Conservation (phyloP, 2,797 vertebrate species). For the Argyrosomus regius region DNA sequence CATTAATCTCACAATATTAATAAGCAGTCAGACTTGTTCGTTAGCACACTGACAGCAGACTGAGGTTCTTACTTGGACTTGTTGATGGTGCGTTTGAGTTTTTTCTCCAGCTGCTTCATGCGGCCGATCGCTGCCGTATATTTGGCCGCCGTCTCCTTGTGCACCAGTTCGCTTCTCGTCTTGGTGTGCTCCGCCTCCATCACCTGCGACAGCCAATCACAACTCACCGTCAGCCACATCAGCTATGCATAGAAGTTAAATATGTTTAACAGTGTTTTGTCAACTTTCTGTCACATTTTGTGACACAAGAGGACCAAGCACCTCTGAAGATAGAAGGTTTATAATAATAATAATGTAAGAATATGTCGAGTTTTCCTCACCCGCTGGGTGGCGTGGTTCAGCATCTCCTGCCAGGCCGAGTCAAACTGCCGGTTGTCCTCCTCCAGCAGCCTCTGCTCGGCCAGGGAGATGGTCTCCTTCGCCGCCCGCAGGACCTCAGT, state of each 20-base stretch:
- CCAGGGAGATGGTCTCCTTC: conserved; percentile 96
- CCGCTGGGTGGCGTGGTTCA: conserved; percentile 96
- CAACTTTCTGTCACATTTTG: too few species aligned
- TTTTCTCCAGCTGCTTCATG: conserved; percentile 98
- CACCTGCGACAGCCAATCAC: conserved; percentile 85
- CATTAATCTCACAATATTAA: not conserved
- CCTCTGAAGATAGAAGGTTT: too few species aligned
- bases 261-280: too few species aligned
- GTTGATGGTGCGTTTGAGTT: conserved; percentile 95
- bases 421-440: conserved; percentile 96
- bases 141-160: conserved; percentile 95
- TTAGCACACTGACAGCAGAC: not conserved
- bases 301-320: too few species aligned
- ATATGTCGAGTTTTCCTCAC: conserved; percentile 74
- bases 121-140: conserved; percentile 91
- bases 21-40: not conserved
- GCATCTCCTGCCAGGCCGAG: conserved; percentile 99
- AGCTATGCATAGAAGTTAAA: too few species aligned
- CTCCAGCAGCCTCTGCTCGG: conserved; percentile 94
- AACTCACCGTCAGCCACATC: not conserved
- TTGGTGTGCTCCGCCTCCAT: conserved; percentile 97
- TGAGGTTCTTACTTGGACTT: conserved; percentile 93
- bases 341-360: too few species aligned
- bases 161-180: conserved; percentile 92
- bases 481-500: conserved; percentile 94